A percentile compares a stretch with the other conserved stretches of the same genome.
These are phyloP conservation scores for Syngnathus acus DNA, from an alignment of 2,797 vertebrate genomes.

Conservation along the genomic window DNA sequence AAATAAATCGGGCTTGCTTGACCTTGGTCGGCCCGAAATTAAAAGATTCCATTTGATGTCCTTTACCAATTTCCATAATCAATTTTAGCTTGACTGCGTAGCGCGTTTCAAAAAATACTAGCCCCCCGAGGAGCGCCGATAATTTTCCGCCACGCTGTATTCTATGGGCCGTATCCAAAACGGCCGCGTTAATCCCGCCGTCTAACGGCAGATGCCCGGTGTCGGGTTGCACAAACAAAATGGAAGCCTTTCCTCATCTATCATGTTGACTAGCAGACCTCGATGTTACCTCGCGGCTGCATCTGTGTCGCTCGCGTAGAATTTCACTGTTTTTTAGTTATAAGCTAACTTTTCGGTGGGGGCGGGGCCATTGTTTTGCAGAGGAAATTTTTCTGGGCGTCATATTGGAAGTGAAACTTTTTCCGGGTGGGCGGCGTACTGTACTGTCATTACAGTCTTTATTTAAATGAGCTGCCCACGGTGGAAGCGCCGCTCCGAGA, in stretches of 20 bases:
- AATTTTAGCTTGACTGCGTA: neutral
- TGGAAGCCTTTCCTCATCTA: constrained; percentile 67
- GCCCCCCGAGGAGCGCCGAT: neutral
- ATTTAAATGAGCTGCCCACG: constrained; percentile 38
- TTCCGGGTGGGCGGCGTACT: neutral
- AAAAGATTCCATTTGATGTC: neutral
- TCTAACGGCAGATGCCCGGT: constrained; percentile 60
- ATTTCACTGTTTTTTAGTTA: neutral
- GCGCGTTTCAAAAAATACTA: neutral
- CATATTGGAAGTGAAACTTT: neutral
- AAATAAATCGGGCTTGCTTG: neutral
- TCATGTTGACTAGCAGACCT: constrained; percentile 54
- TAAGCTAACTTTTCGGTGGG: too few relatives aligned
- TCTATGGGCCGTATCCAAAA: neutral
- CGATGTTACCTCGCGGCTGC: constrained; percentile 50
- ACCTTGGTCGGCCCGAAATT: neutral
- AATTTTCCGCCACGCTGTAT: neutral
- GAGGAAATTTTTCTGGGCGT: neutral
- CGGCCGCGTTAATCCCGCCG: constrained; percentile 4
- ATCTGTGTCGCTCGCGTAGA: neutral
- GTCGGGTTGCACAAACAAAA: constrained; percentile 71
- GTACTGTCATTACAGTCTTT: constrained; percentile 6
- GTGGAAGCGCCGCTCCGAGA: constrained; percentile 56
- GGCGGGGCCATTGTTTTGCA: too few relatives aligned
- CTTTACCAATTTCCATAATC: neutral